Evolutionary conservation across 2,113 vertebrate genomes (phyloP).

Genomic region (Halcyon malimbica): DNA sequence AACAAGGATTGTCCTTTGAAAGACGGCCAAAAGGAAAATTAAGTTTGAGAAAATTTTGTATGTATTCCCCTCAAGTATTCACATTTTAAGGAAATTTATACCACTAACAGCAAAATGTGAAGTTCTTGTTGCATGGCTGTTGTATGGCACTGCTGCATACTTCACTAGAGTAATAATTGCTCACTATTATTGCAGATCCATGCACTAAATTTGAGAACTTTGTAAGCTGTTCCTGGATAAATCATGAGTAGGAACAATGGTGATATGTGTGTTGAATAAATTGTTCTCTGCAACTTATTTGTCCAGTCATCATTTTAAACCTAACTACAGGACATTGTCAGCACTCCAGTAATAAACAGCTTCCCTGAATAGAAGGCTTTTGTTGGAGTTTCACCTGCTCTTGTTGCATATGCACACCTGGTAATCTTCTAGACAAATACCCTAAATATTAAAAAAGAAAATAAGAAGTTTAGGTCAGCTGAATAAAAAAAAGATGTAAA

Average conservation of each 20-base stretch:
- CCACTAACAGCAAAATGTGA: not conserved
- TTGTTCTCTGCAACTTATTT: conserved; percentile 32
- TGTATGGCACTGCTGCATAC: fast-evolving
- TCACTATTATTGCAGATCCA: not conserved
- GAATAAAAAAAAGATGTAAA: not conserved
- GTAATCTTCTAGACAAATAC: not conserved
- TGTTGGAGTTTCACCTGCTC: conserved; percentile 29
- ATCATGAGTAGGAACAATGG: not conserved
- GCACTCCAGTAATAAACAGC: conserved; percentile 13
- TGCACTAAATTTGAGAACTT: not conserved
- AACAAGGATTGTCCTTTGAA: not conserved
- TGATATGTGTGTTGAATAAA: not conserved
- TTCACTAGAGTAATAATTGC: not conserved
- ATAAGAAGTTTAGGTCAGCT: not conserved
- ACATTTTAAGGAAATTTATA: not conserved
- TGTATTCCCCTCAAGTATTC: not conserved
- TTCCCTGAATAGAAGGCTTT: conserved; percentile 28
- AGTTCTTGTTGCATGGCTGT: not conserved
- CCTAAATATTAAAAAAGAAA: conserved; percentile 7
- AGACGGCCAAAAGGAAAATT: not conserved
- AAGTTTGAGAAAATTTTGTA: not conserved
- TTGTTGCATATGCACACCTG: not conserved
- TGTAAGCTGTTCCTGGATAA: conserved; percentile 2
- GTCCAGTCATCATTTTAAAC: conserved; percentile 2
- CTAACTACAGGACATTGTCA: conserved; percentile 7